These are phyloP conservation scores for Intellagama lesueurii DNA, from an alignment of 2,797 vertebrate species.

Conservation along the genomic window DNA sequence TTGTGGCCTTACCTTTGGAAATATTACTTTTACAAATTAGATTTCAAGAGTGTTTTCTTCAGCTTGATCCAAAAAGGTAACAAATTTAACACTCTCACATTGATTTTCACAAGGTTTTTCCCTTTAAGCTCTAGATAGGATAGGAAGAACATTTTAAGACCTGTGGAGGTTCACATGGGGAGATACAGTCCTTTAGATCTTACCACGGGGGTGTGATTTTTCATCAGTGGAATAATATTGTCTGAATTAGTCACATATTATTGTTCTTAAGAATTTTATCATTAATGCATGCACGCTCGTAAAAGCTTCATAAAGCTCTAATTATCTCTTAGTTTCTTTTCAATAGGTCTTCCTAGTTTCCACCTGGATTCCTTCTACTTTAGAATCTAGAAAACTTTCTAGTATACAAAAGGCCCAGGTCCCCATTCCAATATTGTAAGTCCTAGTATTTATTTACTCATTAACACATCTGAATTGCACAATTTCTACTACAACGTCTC, in stretches of 20 bases:
- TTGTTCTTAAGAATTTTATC: not conserved
- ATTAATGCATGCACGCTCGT: not conserved
- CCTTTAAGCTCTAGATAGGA: too few relatives aligned
- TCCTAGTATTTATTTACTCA: not conserved
- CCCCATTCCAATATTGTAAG: not conserved
- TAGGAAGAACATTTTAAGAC: too few relatives aligned
- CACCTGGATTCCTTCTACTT: not conserved
- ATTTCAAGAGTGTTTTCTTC: too few relatives aligned
- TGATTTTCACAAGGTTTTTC: too few relatives aligned
- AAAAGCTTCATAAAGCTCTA: too few relatives aligned
- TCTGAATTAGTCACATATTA: not conserved
- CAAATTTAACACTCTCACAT: too few relatives aligned
- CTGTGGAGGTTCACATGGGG: too few relatives aligned
- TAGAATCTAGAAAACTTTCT: not conserved
- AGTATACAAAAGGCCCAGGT: not conserved
- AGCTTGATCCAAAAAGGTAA: too few relatives aligned
- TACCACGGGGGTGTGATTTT: too few relatives aligned
- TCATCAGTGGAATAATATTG: not conserved
- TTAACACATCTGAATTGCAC: not conserved
- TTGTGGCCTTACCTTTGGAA: too few relatives aligned
- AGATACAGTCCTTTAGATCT: not conserved
- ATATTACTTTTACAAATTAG: too few relatives aligned
- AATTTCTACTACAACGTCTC: not conserved
- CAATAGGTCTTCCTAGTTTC: not conserved
- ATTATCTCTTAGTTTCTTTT: not conserved